A percentile compares a stretch with the other conserved stretches of the same genome.
Evolutionary conservation across 2,113 vertebrate genomes (phyloP).

Genomic region (Protomyctophum bolini): DNA sequence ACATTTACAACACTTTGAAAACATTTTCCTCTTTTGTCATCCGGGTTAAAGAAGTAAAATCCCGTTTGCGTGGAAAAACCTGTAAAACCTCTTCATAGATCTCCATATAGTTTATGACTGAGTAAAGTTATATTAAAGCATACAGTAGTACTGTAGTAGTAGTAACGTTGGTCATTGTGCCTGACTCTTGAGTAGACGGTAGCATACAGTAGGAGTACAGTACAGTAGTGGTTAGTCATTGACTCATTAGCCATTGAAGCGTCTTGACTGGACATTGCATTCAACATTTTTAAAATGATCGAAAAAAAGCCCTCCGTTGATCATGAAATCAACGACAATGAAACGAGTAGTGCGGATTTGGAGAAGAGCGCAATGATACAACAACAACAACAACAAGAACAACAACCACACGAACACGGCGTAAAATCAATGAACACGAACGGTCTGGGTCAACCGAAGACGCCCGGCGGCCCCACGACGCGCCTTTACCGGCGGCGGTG

Average conservation of each 20-base stretch:
- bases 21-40: too few species aligned
- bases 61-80: too few species aligned
- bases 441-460: background rate
- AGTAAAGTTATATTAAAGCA: too few species aligned
- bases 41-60: too few species aligned
- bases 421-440: background rate
- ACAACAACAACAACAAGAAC: too few species aligned
- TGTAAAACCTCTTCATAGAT: too few species aligned
- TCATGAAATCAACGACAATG: background rate
- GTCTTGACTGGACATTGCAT: background rate
- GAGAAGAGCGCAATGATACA: constrained; percentile 27
- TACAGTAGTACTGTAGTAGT: too few species aligned
- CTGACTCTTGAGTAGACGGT: background rate
- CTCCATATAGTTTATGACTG: too few species aligned
- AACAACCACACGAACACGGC: too few species aligned
- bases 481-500: constrained; percentile 86
- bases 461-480: constrained; percentile 55
- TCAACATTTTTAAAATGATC: constrained; percentile 47
- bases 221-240: background rate
- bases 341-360: background rate
- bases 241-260: constrained; percentile 16
- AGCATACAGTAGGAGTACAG: background rate
- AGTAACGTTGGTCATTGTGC: background rate
- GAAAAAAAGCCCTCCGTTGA: constrained; percentile 40
- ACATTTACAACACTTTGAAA: too few species aligned